A percentile compares a stretch with the other conserved stretches of the same genome.
These are phyloP conservation scores for Athene noctua DNA, from an alignment of 2,113 vertebrate species.

Conservation along the genomic window DNA sequence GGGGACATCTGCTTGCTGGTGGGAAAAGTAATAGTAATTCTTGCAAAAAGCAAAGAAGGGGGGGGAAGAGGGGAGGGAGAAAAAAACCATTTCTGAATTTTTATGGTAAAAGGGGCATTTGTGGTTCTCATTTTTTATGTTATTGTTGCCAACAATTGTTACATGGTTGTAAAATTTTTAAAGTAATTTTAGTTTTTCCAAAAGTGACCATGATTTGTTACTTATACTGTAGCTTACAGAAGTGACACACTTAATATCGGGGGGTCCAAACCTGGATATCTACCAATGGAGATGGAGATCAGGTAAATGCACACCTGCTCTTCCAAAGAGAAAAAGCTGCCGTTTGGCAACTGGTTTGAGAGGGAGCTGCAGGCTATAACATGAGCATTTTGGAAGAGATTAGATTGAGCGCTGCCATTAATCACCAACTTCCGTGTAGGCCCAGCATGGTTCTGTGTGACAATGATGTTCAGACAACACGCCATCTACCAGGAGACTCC, in stretches of 20 bases:
- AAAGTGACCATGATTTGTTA: conserved; percentile 74
- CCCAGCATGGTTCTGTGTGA: conserved; percentile 57
- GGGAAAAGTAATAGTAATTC: neutral
- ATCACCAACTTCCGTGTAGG: neutral
- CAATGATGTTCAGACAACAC: neutral
- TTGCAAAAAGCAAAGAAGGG: neutral
- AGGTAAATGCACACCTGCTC: conserved; percentile 72
- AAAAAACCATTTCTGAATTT: neutral
- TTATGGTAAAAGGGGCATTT: conserved; percentile 8
- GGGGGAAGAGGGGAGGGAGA: neutral
- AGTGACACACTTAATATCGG: conserved; percentile 79
- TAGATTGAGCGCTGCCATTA: neutral
- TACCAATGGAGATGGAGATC: conserved; percentile 79
- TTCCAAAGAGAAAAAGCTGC: conserved; percentile 56
- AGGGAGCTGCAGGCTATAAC: conserved; percentile 23
- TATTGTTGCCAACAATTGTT: conserved; percentile 40
- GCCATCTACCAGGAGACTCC: neutral
- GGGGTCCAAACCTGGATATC: conserved; percentile 77
- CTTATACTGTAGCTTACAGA: conserved; percentile 77
- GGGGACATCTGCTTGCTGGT: neutral
- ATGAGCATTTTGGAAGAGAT: neutral
- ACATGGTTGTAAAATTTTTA: conserved; percentile 31
- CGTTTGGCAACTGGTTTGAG: conserved; percentile 1
- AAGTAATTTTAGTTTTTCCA: conserved; percentile 47
- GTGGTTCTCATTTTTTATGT: neutral